phyloP scores from a whole-genome alignment of 2,797 vertebrate species.

The Gorsachius magnificus region DNA sequence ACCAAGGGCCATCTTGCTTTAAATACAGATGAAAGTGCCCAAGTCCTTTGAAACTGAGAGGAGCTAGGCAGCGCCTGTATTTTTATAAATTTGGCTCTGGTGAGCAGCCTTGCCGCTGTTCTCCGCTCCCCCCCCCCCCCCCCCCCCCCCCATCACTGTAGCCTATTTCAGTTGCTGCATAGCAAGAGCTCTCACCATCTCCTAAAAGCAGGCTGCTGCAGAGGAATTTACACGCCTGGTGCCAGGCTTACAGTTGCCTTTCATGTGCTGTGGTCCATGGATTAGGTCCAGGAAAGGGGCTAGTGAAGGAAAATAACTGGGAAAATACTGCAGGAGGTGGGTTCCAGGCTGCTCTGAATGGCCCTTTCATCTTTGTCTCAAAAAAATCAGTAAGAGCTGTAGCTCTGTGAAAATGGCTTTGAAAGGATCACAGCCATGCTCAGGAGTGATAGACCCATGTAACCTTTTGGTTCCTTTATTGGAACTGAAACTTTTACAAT shows the following conservation, averaged over 20 bases:
- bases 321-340: slow-evolving; percentile 9
- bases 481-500: neutral
- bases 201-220: neutral
- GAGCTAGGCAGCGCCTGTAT: neutral
- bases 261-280: slow-evolving; percentile 20
- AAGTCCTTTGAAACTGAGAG: slow-evolving; percentile 17
- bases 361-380: slow-evolving; percentile 29
- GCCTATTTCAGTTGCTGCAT: neutral
- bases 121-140: neutral
- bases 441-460: neutral
- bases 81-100: neutral
- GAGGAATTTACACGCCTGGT: slow-evolving; percentile 24
- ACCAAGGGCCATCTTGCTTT: neutral
- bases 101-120: neutral
- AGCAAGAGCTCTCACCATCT: neutral
- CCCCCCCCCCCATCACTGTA: neutral
- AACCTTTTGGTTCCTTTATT: neutral
- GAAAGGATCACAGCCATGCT: neutral
- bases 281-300: slow-evolving; percentile 35
- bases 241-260: slow-evolving; percentile 22
- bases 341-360: slow-evolving; percentile 38
- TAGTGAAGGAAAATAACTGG: slow-evolving; percentile 26
- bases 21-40: neutral
- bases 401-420: neutral
- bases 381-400: neutral